Conservation (phyloP, 1,140 invertebrate species). For the Glomeris maerens region DNA sequence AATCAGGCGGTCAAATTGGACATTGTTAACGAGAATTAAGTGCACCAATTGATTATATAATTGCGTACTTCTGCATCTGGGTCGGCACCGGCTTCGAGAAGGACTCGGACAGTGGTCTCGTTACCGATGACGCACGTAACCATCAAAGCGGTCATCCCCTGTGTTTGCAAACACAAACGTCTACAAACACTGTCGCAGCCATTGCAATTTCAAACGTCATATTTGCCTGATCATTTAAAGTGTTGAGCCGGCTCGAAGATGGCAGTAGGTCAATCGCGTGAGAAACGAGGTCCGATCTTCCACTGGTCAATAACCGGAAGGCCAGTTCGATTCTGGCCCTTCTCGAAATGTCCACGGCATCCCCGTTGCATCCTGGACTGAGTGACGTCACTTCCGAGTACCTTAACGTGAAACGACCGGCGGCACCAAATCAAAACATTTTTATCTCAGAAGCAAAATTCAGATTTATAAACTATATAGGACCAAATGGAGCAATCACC, state of each 20-base stretch:
- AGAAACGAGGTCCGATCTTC: slow-evolving; percentile 56
- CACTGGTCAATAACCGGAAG: slow-evolving; percentile 60
- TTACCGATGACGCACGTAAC: slow-evolving; percentile 61
- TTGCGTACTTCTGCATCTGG: slow-evolving; percentile 52
- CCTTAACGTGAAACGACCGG: slow-evolving; percentile 16
- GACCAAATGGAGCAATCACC: slow-evolving; percentile 23
- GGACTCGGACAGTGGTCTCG: slow-evolving; percentile 48
- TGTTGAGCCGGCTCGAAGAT: slow-evolving; percentile 53
- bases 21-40: background rate
- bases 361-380: too few relatives aligned
- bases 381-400: too few relatives aligned
- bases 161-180: too few relatives aligned
- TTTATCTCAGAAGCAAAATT: slow-evolving; percentile 31
- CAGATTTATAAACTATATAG: slow-evolving; percentile 17
- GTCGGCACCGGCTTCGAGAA: slow-evolving; percentile 63
- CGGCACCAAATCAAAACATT: slow-evolving; percentile 31
- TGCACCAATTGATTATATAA: slow-evolving; percentile 26
- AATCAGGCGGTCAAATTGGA: background rate
- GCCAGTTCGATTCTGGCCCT: slow-evolving; percentile 57
- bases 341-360: slow-evolving; percentile 41
- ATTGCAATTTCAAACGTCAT: too few relatives aligned
- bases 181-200: too few relatives aligned
- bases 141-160: slow-evolving; percentile 67
- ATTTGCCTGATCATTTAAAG: slow-evolving; percentile 59
- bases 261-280: slow-evolving; percentile 62